Evolutionary conservation across 2,113 vertebrate species (phyloP).

Genomic region (Cyprichromis sp.): DNA sequence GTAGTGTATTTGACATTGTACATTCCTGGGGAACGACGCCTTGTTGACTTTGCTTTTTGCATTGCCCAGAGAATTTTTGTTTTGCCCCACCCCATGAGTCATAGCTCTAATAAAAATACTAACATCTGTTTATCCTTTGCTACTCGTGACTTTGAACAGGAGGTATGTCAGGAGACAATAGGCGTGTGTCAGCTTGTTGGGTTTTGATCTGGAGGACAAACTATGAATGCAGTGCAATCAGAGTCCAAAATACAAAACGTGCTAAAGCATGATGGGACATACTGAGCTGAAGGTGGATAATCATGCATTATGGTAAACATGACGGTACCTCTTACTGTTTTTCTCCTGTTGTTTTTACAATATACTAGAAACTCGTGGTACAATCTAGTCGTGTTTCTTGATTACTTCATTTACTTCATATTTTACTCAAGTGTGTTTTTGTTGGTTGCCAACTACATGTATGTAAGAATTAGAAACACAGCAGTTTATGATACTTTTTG

Average conservation of each 20-base stretch:
- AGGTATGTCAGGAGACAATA: background rate
- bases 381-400: background rate
- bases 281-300: background rate
- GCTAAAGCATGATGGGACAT: background rate
- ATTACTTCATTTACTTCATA: background rate
- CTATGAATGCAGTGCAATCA: background rate
- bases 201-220: background rate
- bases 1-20: background rate
- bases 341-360: background rate
- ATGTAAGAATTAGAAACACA: background rate
- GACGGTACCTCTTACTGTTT: background rate
- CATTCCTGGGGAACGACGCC: background rate
- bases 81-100: conserved; percentile 12
- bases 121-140: conserved; percentile 1
- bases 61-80: background rate
- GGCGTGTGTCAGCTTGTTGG: background rate
- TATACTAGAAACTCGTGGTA: background rate
- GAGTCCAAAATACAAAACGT: background rate
- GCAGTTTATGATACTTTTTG: background rate
- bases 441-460: background rate
- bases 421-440: background rate
- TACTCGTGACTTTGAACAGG: background rate
- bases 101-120: background rate
- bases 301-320: background rate
- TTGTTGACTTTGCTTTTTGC: background rate